These are phyloP conservation scores for Cheilosia pagana DNA, from an alignment of 2,888 invertebrate species.

Conservation along the genomic window DNA sequence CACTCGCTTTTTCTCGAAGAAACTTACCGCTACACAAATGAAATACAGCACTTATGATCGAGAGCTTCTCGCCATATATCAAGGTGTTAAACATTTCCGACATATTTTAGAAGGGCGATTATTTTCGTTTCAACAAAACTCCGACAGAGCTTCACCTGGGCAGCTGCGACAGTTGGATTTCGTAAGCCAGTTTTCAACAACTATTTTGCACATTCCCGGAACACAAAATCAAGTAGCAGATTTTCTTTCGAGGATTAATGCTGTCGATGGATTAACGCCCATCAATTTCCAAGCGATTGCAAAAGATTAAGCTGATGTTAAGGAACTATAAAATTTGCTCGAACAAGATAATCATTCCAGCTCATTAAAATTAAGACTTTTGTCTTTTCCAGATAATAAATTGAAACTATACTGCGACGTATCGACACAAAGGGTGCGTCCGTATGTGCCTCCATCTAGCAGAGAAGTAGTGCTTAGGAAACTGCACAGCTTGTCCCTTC, in stretches of 20 bases:
- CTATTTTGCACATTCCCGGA: conserved; percentile 28
- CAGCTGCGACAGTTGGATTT: conserved; percentile 7
- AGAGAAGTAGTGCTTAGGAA: conserved; percentile 20
- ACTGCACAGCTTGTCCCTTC: conserved; percentile 43
- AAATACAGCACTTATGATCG: conserved; percentile 1
- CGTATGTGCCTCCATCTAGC: conserved; percentile 16
- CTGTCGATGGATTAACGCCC: neutral
- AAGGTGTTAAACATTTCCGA: neutral
- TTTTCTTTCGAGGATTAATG: conserved; percentile 33
- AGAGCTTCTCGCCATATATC: neutral
- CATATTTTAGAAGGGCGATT: neutral
- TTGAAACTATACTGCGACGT: conserved; percentile 23
- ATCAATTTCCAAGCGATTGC: conserved; percentile 17
- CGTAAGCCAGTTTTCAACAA: conserved; percentile 4
- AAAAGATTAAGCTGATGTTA: neutral
- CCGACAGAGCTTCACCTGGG: neutral
- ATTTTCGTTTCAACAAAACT: neutral
- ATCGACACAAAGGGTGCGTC: conserved; percentile 25
- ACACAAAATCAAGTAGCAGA: conserved; percentile 43
- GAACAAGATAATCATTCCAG: conserved; percentile 16
- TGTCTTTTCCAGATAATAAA: conserved; percentile 39
- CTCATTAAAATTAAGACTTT: conserved; percentile 26
- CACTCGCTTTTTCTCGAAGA: neutral
- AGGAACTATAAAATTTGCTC: conserved; percentile 10
- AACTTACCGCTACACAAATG: conserved; percentile 74